phyloP scores from a whole-genome alignment of 2,888 invertebrate genomes.

The Halocaridina rubra region DNA sequence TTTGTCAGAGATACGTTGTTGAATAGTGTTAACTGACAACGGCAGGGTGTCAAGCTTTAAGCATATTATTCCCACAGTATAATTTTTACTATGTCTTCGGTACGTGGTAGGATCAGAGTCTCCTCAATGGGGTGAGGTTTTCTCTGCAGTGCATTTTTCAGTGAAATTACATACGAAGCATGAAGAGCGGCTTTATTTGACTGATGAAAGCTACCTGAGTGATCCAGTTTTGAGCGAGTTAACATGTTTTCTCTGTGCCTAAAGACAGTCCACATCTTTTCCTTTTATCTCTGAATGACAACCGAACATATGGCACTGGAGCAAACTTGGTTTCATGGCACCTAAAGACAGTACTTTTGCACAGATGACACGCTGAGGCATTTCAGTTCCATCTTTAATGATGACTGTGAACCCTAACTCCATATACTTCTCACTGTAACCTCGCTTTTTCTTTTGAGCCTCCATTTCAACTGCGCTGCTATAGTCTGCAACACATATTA shows the following conservation, averaged over 20 bases:
- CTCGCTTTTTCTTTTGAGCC: neutral
- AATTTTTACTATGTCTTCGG: neutral
- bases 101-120: neutral
- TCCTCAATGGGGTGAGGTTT: neutral
- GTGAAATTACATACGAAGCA: constrained; percentile 11
- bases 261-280: constrained; percentile 20
- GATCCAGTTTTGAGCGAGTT: neutral
- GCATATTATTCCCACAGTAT: neutral
- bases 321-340: constrained; percentile 7
- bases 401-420: constrained; percentile 5
- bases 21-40: neutral
- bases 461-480: neutral
- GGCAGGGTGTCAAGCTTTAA: neutral
- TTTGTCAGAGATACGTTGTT: neutral
- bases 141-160: neutral
- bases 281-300: neutral
- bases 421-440: neutral
- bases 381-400: neutral
- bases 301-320: neutral
- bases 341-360: neutral
- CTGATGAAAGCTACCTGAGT: neutral
- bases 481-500: neutral
- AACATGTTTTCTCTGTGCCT: neutral
- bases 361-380: neutral
- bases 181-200: neutral